Conservation (phyloP, 2,888 invertebrate genomes). For the Tenodera sinensis region DNA sequence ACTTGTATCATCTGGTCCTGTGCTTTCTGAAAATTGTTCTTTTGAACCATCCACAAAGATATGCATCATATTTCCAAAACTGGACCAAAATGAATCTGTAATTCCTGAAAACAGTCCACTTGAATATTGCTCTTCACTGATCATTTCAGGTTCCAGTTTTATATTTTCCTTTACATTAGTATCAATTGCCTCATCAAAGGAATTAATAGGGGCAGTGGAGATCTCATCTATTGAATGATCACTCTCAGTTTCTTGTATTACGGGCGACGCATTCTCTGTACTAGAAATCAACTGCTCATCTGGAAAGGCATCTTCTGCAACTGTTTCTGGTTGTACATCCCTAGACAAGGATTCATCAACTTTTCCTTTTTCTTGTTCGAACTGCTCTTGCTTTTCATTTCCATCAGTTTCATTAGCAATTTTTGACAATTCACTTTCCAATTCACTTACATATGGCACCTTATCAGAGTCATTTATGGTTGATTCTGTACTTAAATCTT, state of each 20-base stretch:
- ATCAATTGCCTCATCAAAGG: not conserved
- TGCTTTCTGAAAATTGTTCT: not conserved
- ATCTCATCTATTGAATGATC: not conserved
- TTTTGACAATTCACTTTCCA: not conserved
- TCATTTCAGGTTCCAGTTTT: not conserved
- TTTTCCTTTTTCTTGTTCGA: not conserved
- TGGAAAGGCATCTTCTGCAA: no score
- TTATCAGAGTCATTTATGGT: not conserved
- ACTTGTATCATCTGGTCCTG: not conserved
- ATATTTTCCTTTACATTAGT: not conserved
- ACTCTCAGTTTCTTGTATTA: not conserved
- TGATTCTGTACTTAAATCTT: not conserved
- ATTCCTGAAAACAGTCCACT: not conserved
- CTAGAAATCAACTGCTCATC: not conserved
- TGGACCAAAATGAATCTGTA: not conserved
- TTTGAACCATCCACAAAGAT: constrained; percentile 1
- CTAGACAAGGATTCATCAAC: not conserved
- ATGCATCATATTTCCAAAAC: not conserved
- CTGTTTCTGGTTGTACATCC: not conserved
- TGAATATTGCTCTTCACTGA: not conserved
- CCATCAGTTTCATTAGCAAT: not conserved
- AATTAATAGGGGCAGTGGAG: not conserved
- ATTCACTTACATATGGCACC: not conserved
- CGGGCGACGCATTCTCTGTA: not conserved
- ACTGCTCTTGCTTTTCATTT: not conserved